Conservation (phyloP, 2,797 vertebrate genomes). For the Pangasius djambal region DNA sequence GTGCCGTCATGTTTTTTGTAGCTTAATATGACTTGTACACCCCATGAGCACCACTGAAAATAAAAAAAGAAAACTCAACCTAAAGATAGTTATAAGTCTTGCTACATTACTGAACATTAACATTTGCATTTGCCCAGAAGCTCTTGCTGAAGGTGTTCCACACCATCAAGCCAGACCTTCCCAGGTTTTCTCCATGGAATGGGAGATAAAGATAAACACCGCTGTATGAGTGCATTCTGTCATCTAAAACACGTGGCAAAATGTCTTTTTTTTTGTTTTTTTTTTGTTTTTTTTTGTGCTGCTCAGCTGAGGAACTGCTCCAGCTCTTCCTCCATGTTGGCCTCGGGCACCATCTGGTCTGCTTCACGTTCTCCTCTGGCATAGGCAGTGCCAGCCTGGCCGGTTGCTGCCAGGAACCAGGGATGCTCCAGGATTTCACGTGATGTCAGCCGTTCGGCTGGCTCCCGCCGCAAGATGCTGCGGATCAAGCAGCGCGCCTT, state of each 20-base stretch:
- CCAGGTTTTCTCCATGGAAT: conserved; percentile 80
- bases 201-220: conserved; percentile 81
- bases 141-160: conserved; percentile 38
- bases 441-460: conserved; percentile 94
- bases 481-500: conserved; percentile 99
- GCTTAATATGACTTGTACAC: conserved; percentile 73
- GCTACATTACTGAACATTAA: conserved; percentile 80
- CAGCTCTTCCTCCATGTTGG: conserved; percentile 97
- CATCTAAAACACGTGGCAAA: conserved; percentile 69
- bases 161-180: conserved; percentile 53
- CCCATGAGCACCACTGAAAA: conserved; percentile 75
- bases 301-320: conserved; percentile 98
- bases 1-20: conserved; percentile 79
- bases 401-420: conserved; percentile 88
- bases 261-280: conserved; percentile 49
- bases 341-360: conserved; percentile 97
- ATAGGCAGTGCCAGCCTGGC: conserved; percentile 78
- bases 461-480: conserved; percentile 94
- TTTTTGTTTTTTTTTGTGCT: conserved; percentile 64
- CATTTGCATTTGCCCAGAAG: conserved; percentile 71
- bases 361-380: conserved; percentile 85
- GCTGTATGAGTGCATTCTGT: conserved; percentile 65
- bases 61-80: conserved; percentile 58
- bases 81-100: conserved; percentile 64
- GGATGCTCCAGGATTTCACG: conserved; percentile 98